Conservation (phyloP, 2,113 vertebrate genomes). For the Catharus bicknelli region DNA sequence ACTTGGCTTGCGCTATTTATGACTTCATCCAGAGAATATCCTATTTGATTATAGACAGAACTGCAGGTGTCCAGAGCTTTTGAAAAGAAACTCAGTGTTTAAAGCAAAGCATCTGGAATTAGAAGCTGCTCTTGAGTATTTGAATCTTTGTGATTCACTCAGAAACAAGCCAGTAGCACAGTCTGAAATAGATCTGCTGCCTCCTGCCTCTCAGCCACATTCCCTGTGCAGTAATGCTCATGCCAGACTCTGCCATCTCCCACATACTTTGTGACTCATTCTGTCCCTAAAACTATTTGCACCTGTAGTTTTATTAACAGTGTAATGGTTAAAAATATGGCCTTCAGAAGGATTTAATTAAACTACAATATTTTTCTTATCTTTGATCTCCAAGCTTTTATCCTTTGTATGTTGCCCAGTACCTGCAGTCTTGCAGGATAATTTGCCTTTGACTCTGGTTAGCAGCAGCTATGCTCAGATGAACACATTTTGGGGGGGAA, state of each 20-base stretch:
- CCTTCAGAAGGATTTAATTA: neutral
- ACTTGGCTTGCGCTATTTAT: neutral
- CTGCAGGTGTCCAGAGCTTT: neutral
- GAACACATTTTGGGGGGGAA: accelerated
- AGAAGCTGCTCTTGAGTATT: neutral
- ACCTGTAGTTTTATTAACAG: neutral
- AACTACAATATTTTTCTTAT: neutral
- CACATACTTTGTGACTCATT: neutral
- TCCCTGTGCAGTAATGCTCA: neutral
- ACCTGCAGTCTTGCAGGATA: neutral
- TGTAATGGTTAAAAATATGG: neutral
- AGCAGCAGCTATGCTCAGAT: neutral
- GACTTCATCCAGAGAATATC: conserved; percentile 5
- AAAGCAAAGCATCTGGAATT: neutral
- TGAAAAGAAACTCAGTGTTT: neutral
- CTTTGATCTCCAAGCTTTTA: neutral
- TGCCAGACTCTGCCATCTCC: neutral
- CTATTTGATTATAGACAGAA: neutral
- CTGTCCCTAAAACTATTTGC: neutral
- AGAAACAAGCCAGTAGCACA: neutral
- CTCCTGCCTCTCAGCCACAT: neutral
- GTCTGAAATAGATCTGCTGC: neutral
- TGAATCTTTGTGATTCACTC: neutral
- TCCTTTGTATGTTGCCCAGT: neutral
- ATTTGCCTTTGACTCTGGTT: neutral